These are phyloP conservation scores for Xestia sexstrigata DNA, from an alignment of 2,888 invertebrate genomes.

Conservation along the genomic window DNA sequence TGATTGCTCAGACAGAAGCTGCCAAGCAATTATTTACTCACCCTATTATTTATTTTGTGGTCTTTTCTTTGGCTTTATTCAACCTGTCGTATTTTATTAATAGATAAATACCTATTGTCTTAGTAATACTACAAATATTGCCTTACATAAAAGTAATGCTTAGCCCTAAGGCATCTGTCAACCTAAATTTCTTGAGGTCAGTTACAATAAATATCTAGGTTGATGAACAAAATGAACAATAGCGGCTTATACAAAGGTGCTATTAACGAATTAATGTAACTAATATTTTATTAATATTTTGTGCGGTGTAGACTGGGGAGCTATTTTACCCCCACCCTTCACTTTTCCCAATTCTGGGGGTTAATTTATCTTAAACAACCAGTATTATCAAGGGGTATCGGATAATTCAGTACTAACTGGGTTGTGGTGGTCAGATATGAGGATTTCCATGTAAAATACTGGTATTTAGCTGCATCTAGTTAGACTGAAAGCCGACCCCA, in stretches of 20 bases:
- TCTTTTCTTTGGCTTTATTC: neutral
- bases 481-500: too few relatives aligned
- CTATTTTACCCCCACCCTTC: neutral
- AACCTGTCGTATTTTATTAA: slow-evolving; percentile 10
- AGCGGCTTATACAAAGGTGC: neutral
- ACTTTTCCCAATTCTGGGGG: neutral
- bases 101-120: slow-evolving; percentile 2
- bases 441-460: too few relatives aligned
- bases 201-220: neutral
- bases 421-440: too few relatives aligned
- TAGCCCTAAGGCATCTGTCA: slow-evolving; percentile 10
- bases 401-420: too few relatives aligned
- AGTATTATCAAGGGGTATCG: too few relatives aligned
- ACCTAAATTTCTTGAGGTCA: slow-evolving; percentile 20
- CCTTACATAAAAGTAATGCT: slow-evolving; percentile 20
- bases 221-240: neutral
- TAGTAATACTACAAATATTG: slow-evolving; percentile 24
- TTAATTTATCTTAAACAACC: neutral
- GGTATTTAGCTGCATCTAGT: too few relatives aligned
- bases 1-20: slow-evolving; percentile 1
- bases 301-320: neutral
- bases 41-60: slow-evolving; percentile 13
- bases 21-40: slow-evolving; percentile 15
- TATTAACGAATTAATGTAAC: neutral
- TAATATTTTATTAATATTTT: slow-evolving; percentile 7